phyloP scores from a whole-genome alignment of 2,888 invertebrate genomes.

The Eumacrocentrus americanus region DNA sequence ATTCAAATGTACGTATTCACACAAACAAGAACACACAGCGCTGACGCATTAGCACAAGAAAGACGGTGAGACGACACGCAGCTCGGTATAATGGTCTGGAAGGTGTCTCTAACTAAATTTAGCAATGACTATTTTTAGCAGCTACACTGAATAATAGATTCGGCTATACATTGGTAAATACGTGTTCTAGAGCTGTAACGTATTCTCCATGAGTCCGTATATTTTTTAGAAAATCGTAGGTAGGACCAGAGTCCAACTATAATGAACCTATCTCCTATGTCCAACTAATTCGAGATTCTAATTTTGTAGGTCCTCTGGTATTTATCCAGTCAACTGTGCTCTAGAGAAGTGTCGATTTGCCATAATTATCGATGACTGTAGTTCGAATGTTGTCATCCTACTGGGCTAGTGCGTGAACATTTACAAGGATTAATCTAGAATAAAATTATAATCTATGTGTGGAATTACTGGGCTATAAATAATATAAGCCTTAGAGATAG shows the following conservation, averaged over 20 bases:
- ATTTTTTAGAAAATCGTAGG: slow-evolving; percentile 47
- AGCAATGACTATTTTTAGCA: slow-evolving; percentile 51
- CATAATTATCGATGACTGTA: neutral
- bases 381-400: neutral
- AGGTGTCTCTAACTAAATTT: slow-evolving; percentile 47
- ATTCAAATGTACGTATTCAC: too few species aligned
- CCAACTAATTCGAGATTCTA: neutral
- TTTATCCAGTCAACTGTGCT: too few species aligned
- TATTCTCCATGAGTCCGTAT: slow-evolving; percentile 44
- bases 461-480: neutral
- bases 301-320: too few species aligned
- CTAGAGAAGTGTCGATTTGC: neutral
- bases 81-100: slow-evolving; percentile 38
- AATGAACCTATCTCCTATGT: too few species aligned
- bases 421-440: neutral
- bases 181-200: slow-evolving; percentile 53
- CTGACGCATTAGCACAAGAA: slow-evolving; percentile 23
- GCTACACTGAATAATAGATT: slow-evolving; percentile 54
- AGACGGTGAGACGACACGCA: slow-evolving; percentile 28
- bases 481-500: neutral
- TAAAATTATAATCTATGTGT: neutral
- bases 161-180: slow-evolving; percentile 55
- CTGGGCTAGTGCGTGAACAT: neutral
- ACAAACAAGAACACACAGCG: too few species aligned
- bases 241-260: slow-evolving; percentile 28